These are phyloP conservation scores for Rhinoptilus africanus DNA, from an alignment of 2,113 vertebrate species.

Conservation along the genomic window DNA sequence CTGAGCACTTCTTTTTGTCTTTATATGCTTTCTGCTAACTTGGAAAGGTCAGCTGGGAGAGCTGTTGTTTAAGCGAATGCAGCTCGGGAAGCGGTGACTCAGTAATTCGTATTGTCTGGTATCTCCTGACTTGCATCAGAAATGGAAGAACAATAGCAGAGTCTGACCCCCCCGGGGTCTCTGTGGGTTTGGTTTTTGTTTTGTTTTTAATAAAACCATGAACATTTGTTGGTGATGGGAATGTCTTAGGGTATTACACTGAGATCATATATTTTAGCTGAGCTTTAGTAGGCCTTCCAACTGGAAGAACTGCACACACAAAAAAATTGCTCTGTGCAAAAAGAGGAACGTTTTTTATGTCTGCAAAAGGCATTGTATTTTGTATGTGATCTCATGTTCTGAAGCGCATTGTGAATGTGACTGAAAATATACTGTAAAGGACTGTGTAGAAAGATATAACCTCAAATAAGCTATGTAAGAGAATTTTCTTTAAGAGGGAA, in stretches of 20 bases:
- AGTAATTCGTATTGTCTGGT: slow-evolving; percentile 50
- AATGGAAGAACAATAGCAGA: slow-evolving; percentile 61
- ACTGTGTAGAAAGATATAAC: background rate
- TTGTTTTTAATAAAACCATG: slow-evolving; percentile 45
- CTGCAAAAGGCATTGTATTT: slow-evolving; percentile 43
- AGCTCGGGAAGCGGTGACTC: slow-evolving; percentile 21
- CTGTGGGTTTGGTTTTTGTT: background rate
- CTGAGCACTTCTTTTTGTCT: background rate
- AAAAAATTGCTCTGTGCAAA: background rate
- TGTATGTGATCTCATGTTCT: slow-evolving; percentile 1
- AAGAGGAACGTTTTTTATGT: background rate
- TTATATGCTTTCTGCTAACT: slow-evolving; percentile 18
- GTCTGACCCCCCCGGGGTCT: background rate
- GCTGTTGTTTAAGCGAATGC: slow-evolving; percentile 65
- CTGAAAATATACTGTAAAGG: slow-evolving; percentile 13
- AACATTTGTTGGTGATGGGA: slow-evolving; percentile 27
- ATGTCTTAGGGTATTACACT: slow-evolving; percentile 9
- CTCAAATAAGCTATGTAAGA: slow-evolving; percentile 15
- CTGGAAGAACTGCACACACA: slow-evolving; percentile 26
- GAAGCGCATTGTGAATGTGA: background rate
- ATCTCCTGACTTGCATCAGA: slow-evolving; percentile 52
- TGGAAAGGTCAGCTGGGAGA: slow-evolving; percentile 54
- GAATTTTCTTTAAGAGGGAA: slow-evolving; percentile 7
- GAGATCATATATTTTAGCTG: slow-evolving; percentile 41
- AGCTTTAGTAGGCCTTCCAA: slow-evolving; percentile 20